Evolutionary conservation across 2,113 vertebrate genomes (phyloP).

Genomic region (Lepisosteus osseus): DNA sequence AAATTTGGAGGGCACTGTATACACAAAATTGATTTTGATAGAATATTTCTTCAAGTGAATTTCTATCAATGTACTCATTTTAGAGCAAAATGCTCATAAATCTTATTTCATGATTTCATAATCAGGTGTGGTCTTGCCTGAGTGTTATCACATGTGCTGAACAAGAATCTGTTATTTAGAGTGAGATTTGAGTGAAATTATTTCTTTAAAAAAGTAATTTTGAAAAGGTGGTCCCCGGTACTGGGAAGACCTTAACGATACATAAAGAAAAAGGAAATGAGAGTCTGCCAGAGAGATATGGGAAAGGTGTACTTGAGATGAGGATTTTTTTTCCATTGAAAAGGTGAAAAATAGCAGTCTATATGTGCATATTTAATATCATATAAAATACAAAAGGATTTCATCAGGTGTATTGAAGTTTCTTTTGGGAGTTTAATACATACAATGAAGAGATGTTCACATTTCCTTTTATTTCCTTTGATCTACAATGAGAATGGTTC

Average conservation of each 20-base stretch:
- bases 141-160: no score
- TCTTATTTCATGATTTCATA: no score
- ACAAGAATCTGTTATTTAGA: background rate
- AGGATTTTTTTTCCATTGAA: conserved; percentile 42
- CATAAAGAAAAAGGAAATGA: conserved; percentile 58
- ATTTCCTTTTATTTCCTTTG: background rate
- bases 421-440: conserved; percentile 1
- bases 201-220: conserved; percentile 56
- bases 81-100: no score
- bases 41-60: no score
- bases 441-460: conserved; percentile 12
- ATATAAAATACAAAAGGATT: conserved; percentile 37
- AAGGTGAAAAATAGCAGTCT: conserved; percentile 52
- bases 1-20: no score
- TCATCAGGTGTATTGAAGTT: conserved; percentile 37
- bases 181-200: conserved; percentile 39
- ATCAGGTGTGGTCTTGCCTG: no score
- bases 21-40: no score
- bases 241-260: conserved; percentile 51
- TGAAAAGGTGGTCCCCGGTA: conserved; percentile 56
- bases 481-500: conserved; percentile 7
- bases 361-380: conserved; percentile 63
- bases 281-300: conserved; percentile 35
- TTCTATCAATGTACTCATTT: no score
- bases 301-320: conserved; percentile 42